Conservation (phyloP, 1,140 invertebrate genomes). For the Tribolium madens region DNA sequence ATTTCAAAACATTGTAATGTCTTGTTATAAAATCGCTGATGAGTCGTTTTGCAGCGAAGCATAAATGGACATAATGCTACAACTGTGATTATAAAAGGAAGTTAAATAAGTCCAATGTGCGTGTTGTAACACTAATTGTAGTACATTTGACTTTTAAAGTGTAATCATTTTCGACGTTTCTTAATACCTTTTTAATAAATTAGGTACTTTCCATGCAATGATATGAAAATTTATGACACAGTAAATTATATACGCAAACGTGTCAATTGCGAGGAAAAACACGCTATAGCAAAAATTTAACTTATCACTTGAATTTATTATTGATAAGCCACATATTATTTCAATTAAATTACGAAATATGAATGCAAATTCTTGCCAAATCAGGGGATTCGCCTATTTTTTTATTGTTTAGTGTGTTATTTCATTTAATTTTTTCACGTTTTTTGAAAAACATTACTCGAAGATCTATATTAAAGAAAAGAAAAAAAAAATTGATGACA, state of each 20-base stretch:
- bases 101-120: not conserved
- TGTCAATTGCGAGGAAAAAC: not conserved
- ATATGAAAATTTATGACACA: not conserved
- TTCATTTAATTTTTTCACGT: too few relatives aligned
- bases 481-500: too few relatives aligned
- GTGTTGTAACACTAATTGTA: not conserved
- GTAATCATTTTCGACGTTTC: not conserved
- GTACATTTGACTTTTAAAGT: not conserved
- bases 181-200: constrained; percentile 6
- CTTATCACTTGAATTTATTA: too few relatives aligned
- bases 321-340: too few relatives aligned
- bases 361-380: too few relatives aligned
- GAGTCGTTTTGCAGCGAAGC: not conserved
- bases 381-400: too few relatives aligned
- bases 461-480: too few relatives aligned
- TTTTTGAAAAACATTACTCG: too few relatives aligned
- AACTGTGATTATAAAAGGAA: not conserved
- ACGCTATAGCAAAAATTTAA: not conserved
- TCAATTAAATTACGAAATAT: too few relatives aligned
- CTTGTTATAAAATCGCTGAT: not conserved
- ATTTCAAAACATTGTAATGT: not conserved
- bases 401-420: too few relatives aligned
- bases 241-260: not conserved
- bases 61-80: not conserved
- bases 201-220: constrained; percentile 2